Percentiles rank a stretch among this genome's conserved stretches.
Evolutionary conservation across 2,888 invertebrate genomes (phyloP).

Genomic region (Drosophila barbarae): DNA sequence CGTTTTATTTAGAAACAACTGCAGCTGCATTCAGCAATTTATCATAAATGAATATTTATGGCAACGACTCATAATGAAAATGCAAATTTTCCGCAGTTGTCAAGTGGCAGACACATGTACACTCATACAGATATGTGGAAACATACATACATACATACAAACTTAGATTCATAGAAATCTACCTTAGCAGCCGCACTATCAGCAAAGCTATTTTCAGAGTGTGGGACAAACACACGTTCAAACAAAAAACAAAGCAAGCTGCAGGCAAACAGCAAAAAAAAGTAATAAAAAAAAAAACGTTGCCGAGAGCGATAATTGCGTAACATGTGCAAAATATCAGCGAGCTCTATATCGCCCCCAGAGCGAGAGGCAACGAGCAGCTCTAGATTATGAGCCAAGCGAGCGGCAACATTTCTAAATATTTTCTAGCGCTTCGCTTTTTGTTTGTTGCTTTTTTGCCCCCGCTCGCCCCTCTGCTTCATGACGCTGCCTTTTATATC

Average conservation of each 20-base stretch:
- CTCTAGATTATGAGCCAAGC: conserved; percentile 29
- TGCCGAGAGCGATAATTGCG: conserved; percentile 62
- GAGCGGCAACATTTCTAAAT: conserved; percentile 19
- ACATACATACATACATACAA: not conserved
- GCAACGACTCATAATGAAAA: conserved; percentile 49
- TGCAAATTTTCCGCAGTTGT: conserved; percentile 50
- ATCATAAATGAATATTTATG: conserved; percentile 43
- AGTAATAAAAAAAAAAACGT: conserved; percentile 22
- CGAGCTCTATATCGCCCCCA: conserved; percentile 17
- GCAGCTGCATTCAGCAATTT: conserved; percentile 27
- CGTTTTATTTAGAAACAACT: conserved; percentile 7
- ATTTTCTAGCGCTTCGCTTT: conserved; percentile 25
- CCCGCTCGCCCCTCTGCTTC: not conserved
- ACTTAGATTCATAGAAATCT: conserved; percentile 18
- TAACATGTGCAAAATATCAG: conserved; percentile 50
- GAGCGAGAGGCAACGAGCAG: conserved; percentile 5
- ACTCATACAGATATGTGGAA: not conserved
- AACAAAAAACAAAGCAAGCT: conserved; percentile 40
- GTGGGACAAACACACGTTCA: conserved; percentile 35
- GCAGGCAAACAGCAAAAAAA: conserved; percentile 30
- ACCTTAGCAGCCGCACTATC: conserved; percentile 52
- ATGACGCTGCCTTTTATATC: not conserved
- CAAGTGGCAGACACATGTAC: conserved; percentile 30
- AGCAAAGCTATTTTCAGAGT: conserved; percentile 41
- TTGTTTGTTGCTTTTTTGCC: conserved; percentile 42